Percentiles rank a stretch among this genome's conserved stretches.
phyloP scores from a whole-genome alignment of 2,113 vertebrate species.

The Aramus guarauna region DNA sequence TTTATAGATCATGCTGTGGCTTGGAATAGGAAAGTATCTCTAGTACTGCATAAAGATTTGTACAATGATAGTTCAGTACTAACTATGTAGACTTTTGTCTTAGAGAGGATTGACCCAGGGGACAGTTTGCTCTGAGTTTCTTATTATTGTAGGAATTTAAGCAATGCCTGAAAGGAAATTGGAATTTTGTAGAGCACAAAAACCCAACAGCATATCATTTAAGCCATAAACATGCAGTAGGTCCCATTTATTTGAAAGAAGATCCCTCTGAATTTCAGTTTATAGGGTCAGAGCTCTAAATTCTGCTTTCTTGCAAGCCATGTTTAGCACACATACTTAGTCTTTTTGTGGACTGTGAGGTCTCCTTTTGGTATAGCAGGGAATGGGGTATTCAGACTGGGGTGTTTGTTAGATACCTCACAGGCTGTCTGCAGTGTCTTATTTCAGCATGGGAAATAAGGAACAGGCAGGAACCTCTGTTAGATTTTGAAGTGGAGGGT shows the following conservation, averaged over 20 bases:
- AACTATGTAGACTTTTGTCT: not conserved
- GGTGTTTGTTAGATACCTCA: not conserved
- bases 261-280: not conserved
- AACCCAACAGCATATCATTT: not conserved
- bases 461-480: not conserved
- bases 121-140: not conserved
- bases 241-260: slow-evolving; percentile 12
- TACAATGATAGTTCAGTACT: not conserved
- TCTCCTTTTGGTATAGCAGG: slow-evolving; percentile 15
- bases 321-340: not conserved
- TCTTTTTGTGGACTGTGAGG: not conserved
- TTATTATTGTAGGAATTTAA: slow-evolving; percentile 21
- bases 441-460: slow-evolving; percentile 9
- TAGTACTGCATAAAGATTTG: not conserved
- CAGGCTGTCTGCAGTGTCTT: not conserved
- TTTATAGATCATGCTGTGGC: slow-evolving; percentile 33
- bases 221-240: not conserved
- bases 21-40: slow-evolving; percentile 12
- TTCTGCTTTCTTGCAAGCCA: not conserved
- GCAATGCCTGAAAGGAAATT: not conserved
- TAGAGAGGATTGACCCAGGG: not conserved
- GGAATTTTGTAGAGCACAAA: slow-evolving; percentile 4
- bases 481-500: not conserved
- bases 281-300: not conserved
- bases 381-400: not conserved